phyloP scores from a whole-genome alignment of 2,113 vertebrate species.

The Noctilio leporinus region DNA sequence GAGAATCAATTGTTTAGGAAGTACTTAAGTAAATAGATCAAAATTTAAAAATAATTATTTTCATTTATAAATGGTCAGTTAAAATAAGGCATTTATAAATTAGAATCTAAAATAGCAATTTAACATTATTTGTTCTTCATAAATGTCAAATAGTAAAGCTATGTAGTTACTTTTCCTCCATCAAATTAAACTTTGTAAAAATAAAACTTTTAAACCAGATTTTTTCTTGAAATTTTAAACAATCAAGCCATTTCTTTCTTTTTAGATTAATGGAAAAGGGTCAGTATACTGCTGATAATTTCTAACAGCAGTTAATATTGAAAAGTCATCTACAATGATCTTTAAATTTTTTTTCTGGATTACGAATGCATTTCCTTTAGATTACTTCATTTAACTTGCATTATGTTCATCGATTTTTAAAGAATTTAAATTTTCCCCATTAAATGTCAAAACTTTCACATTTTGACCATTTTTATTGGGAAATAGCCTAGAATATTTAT shows the following conservation, averaged over 20 bases:
- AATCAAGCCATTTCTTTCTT: neutral
- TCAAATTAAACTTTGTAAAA: slow-evolving; percentile 22
- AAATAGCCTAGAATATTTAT: neutral
- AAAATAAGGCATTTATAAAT: neutral
- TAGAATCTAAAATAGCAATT: neutral
- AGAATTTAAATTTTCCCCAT: neutral
- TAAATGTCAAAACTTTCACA: neutral
- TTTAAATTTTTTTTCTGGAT: neutral
- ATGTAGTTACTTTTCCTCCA: neutral
- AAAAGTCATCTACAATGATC: neutral
- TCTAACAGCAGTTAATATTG: neutral
- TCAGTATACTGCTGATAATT: neutral
- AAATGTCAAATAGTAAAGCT: neutral
- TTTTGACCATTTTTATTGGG: neutral
- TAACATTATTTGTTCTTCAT: neutral
- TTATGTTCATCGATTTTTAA: neutral
- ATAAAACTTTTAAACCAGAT: neutral
- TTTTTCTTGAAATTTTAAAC: neutral
- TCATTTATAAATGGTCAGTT: neutral
- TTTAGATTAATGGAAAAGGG: neutral
- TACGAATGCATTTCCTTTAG: neutral
- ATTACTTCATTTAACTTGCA: slow-evolving; percentile 4
- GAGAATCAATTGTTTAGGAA: neutral
- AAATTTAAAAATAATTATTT: neutral
- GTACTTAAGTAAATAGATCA: neutral